Percentiles rank a stretch among this genome's conserved stretches.
phyloP scores from a whole-genome alignment of 2,797 vertebrate genomes.

The Rhinichthys osculus region DNA sequence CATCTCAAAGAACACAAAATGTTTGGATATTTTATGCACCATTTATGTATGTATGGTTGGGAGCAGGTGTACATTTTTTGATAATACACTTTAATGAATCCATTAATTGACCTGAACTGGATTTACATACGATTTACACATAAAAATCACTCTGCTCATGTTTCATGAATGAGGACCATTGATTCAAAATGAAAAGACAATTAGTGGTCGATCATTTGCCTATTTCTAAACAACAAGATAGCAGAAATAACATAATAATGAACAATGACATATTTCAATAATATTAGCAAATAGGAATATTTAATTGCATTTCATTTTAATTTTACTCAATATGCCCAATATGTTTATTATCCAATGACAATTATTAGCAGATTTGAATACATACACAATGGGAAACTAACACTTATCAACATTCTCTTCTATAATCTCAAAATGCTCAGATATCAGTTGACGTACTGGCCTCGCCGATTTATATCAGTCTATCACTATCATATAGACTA shows the following conservation, averaged over 20 bases:
- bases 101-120: neutral
- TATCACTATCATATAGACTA: neutral
- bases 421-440: neutral
- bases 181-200: neutral
- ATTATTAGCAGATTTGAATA: neutral
- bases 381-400: neutral
- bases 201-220: neutral
- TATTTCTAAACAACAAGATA: too few relatives aligned
- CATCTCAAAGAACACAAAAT: neutral
- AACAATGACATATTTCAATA: neutral
- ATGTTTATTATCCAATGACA: neutral
- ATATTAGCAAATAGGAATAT: neutral
- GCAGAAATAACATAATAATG: neutral
- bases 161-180: conserved; percentile 6
- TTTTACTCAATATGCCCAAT: neutral
- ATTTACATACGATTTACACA: neutral
- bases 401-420: neutral
- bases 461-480: neutral
- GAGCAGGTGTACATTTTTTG: neutral
- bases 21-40: neutral
- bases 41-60: neutral
- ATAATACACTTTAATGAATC: neutral
- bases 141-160: too few relatives aligned
- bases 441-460: neutral
- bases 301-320: neutral